These are phyloP conservation scores for Tenodera sinensis DNA, from an alignment of 2,888 invertebrate species.

Conservation along the genomic window DNA sequence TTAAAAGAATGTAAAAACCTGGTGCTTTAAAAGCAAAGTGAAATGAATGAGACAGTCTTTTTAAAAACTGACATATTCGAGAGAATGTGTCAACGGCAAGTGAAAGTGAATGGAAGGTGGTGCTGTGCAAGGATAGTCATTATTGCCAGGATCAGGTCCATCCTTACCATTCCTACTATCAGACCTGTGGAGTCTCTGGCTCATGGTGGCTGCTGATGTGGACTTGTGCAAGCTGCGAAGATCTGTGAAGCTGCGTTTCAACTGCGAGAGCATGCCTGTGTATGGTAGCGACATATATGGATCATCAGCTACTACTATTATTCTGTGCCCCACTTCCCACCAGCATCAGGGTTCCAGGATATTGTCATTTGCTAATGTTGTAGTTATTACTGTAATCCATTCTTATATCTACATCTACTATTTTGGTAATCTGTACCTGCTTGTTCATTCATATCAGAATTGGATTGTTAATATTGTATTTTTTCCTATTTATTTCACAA, in stretches of 20 bases:
- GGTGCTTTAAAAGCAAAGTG: no score
- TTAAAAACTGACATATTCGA: not conserved
- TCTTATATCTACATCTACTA: no score
- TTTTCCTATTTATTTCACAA: no score
- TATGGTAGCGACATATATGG: not conserved
- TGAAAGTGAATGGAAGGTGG: not conserved
- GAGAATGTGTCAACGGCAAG: not conserved
- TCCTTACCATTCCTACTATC: not conserved
- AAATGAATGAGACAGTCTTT: no score
- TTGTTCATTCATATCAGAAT: no score
- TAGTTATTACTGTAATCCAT: no score
- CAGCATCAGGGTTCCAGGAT: not conserved
- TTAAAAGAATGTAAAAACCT: no score
- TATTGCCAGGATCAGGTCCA: not conserved
- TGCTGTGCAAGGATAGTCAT: not conserved
- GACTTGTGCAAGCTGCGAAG: constrained; percentile 56
- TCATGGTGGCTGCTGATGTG: constrained; percentile 30
- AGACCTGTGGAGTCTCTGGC: constrained; percentile 28
- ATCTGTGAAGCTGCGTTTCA: constrained; percentile 85
- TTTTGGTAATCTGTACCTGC: no score
- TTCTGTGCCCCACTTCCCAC: not conserved
- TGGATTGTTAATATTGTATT: no score
- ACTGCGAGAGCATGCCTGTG: constrained; percentile 81
- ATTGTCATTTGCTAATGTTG: not conserved
- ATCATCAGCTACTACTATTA: not conserved